Evolutionary conservation across 30 jellyfish, hydroid and myxozoan species (phyloP).

Genomic region (Morbakka virulenta): DNA sequence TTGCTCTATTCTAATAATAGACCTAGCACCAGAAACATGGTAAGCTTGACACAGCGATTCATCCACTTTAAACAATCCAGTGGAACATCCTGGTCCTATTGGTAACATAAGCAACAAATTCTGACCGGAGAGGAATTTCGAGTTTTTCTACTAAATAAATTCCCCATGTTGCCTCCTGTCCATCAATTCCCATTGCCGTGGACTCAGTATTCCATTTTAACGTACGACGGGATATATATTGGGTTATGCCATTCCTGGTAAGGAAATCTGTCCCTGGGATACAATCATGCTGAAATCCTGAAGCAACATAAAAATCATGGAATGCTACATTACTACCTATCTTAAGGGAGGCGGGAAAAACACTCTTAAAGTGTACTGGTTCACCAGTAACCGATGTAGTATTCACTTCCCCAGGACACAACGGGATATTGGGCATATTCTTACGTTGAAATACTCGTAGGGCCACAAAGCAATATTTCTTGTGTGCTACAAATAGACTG

Average conservation of each 20-base stretch:
- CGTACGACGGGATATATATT: conserved; percentile 15
- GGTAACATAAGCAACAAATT: conserved; percentile 6
- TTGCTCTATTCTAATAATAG: neutral
- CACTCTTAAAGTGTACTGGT: neutral
- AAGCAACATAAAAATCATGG: conserved; percentile 35
- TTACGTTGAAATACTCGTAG: neutral
- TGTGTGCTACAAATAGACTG: neutral
- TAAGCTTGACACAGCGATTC: conserved; percentile 26
- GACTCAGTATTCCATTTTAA: conserved; percentile 40
- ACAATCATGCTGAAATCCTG: neutral
- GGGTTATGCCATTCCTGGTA: conserved; percentile 9
- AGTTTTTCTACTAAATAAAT: conserved; percentile 14
- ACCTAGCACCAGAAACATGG: conserved; percentile 36
- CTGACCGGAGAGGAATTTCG: conserved; percentile 29
- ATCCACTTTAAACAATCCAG: conserved; percentile 29
- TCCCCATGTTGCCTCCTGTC: conserved; percentile 12
- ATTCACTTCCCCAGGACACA: neutral
- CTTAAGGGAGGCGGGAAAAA: neutral
- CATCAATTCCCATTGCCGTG: conserved; percentile 14
- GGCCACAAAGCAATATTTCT: conserved; percentile 3
- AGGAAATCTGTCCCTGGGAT: neutral
- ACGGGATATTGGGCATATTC: neutral
- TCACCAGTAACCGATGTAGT: conserved; percentile 13
- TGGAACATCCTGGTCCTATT: conserved; percentile 41
- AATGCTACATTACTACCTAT: conserved; percentile 2